Base-by-base conservation (phyloP, 2,113 vertebrate genomes). In the Tupaia tana region DNA sequence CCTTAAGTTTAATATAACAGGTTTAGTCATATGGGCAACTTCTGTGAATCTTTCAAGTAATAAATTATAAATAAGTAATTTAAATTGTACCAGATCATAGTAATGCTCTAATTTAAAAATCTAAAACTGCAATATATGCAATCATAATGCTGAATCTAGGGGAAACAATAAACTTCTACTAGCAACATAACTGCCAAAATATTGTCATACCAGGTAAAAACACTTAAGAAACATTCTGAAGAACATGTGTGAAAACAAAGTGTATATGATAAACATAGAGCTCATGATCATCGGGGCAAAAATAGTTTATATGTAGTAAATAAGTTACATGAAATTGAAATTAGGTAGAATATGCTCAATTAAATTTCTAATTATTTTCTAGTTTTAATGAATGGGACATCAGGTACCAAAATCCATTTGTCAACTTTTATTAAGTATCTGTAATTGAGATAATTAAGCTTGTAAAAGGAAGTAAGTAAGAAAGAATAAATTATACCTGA, bases 281-380 rank as follows among this genome's bases (percentile, higher is more conserved):
- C 16, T 75, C 63, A 10, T 91, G 67, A 14, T 84, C n/a, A 91
- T 34, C 25, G 34, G 11, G 52, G 34, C 24, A 85, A 88, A 66
- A 67, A n/a, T 70, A 90, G 88, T 95, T 88, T 71, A 24, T 52
- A 64, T 79, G 12, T 71, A 12, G 14, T 69, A 94, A 85, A 90
- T 64, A 88, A 4, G 18, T 52, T 71, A 7, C 56, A 58, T 86
- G 34, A 89, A 83, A 12, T 64, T 86, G 25, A 78, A 64, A 73
- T 78, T 67, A 75, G 11, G 14, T 70, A 59, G 29, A 91, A 83
- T 59, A 83, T 86, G 15, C 16, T 89, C 69, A 86, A 87, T 82
- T 74, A 93, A 95, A 61, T 13, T 80, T 43, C 73, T 90, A 71
- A 86, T 93, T 73, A 93, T 83, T 90, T 93, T 20, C 67, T 90